phyloP scores from a whole-genome alignment of 2,113 vertebrate species.

The Camelus bactrianus region DNA sequence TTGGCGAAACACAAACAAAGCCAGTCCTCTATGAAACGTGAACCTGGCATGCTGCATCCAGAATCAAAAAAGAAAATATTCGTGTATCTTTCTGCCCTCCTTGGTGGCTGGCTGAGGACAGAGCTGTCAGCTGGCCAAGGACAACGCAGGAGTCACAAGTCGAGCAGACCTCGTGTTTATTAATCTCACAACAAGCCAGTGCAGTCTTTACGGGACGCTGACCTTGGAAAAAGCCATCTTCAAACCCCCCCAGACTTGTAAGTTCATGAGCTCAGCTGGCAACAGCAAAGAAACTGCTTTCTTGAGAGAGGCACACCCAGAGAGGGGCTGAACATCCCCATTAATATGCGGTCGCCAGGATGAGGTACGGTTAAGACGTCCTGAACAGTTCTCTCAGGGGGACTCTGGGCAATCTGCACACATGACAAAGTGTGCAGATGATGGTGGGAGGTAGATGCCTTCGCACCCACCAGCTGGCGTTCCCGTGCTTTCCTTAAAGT shows the following conservation, averaged over 20 bases:
- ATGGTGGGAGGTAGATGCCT: not conserved
- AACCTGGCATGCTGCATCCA: not conserved
- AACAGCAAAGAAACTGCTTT: not conserved
- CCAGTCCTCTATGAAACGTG: not conserved
- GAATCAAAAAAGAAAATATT: constrained; percentile 49
- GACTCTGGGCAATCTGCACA: not conserved
- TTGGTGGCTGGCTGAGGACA: not conserved
- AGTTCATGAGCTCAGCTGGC: not conserved
- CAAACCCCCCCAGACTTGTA: constrained; percentile 15
- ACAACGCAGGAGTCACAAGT: not conserved
- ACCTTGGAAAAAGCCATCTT: constrained; percentile 40
- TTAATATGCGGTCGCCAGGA: not conserved
- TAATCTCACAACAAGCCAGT: not conserved
- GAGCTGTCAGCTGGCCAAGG: not conserved
- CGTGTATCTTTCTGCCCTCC: constrained; percentile 40
- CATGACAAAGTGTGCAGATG: not conserved
- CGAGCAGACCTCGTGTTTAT: not conserved
- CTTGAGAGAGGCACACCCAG: not conserved
- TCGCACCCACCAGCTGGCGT: not conserved
- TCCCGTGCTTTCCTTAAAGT: not conserved
- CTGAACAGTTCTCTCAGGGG: not conserved
- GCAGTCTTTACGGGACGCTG: not conserved
- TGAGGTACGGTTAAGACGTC: not conserved
- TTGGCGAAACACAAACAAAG: not conserved
- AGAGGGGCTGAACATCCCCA: not conserved